Conservation (phyloP, 1,140 invertebrate genomes). For the Ditylenchus dipsaci region DNA sequence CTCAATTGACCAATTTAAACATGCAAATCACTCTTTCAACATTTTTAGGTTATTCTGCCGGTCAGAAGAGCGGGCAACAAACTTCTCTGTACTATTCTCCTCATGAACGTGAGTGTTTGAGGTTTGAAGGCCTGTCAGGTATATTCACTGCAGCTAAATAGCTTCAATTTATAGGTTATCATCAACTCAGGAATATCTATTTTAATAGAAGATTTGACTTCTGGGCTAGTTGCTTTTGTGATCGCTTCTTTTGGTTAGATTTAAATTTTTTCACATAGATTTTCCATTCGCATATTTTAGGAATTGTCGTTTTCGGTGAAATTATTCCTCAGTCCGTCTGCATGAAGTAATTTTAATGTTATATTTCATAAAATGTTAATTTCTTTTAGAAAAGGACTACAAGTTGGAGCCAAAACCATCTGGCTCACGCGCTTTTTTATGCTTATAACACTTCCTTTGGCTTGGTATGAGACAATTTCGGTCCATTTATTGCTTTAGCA, state of each 20-base stretch:
- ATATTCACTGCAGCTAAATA: background rate
- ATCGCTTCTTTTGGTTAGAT: constrained; percentile 58
- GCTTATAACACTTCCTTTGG: constrained; percentile 83
- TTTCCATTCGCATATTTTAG: background rate
- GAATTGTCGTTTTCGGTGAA: constrained; percentile 64
- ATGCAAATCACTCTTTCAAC: background rate
- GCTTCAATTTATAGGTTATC: constrained; percentile 51
- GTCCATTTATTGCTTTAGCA: too few relatives aligned
- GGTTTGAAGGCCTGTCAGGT: background rate
- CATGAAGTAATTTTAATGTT: constrained; percentile 53
- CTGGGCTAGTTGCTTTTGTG: constrained; percentile 61
- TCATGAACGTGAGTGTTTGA: constrained; percentile 57
- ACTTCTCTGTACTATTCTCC: constrained; percentile 53
- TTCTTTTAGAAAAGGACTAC: constrained; percentile 74
- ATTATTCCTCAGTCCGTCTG: constrained; percentile 64
- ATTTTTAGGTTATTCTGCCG: constrained; percentile 45
- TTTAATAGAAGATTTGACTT: constrained; percentile 59
- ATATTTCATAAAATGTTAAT: background rate
- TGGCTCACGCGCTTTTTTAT: constrained; percentile 85
- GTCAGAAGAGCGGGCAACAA: constrained; percentile 46
- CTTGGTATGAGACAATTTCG: constrained; percentile 61
- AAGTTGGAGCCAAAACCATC: constrained; percentile 88
- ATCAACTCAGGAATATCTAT: constrained; percentile 62
- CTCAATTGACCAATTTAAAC: background rate
- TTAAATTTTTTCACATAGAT: background rate